Base-by-base conservation (phyloP, 2,113 vertebrate genomes). In the Clinocottus analis region DNA sequence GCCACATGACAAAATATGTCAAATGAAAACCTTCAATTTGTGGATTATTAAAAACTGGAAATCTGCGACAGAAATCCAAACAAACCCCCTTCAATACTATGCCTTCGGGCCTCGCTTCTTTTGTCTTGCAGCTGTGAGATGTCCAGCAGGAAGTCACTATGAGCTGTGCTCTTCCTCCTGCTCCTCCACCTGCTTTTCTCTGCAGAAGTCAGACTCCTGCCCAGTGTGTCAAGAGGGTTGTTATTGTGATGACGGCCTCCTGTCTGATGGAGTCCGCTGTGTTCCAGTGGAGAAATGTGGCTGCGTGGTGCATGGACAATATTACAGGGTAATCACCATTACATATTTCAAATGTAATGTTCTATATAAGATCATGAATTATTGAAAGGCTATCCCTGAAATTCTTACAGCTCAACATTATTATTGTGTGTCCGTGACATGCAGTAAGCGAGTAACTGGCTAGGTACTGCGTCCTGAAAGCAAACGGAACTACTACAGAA, bases 171-270 rank as follows among this genome's bases (percentile, higher is more conserved):
- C 72, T 17, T 31, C 72, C 6, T 33, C 67, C 62, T 80, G 77
- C 47, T 58, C 68, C 29, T 72, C 77, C 72, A 85, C 77, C 56
- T 85, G 83, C 56, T 60, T 17, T 61, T 85, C 83, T 9, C 73
- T 85, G 77, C n/a, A 80, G 49, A 37, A n/a, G 23, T 4, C 72
- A 0, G 35, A 7, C 6, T 7, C 73, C 55, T 68, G 77, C 47
- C 77, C 66, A 0, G 3, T 45, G 16, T 80, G 77, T 19, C 82
- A 80, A 55, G 82, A 84, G 53, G 82, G 83, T 5, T 85, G 83
- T 47, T 62, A 80, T 67, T 80, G 77, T 59, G 77, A 80, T n/a
- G 61, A 27, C 1, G 73, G 56, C 61, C 67, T 85, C 3, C 9
- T 80, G 68, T 68, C 37, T 19, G 77, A 85, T 19, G 83, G 77